Conservation (phyloP, 2,797 vertebrate species). For the Sebastiscus albofasciatus region DNA sequence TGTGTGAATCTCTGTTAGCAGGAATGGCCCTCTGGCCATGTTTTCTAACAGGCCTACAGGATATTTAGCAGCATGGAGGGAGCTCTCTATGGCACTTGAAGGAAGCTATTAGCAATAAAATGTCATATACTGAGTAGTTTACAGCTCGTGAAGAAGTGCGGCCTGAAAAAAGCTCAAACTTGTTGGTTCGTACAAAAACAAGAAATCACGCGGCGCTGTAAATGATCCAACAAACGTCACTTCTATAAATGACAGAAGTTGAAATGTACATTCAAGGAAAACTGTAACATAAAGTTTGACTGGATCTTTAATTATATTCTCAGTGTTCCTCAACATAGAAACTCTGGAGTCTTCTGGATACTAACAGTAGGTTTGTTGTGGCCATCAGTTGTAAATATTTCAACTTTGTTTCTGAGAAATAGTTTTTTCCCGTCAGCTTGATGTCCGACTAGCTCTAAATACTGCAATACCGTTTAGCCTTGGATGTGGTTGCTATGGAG, state of each 20-base stretch:
- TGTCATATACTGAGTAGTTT: slow-evolving; percentile 24
- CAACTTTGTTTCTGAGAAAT: neutral
- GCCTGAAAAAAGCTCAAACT: neutral
- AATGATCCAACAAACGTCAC: neutral
- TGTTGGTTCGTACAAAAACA: neutral
- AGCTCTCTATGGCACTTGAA: slow-evolving; percentile 26
- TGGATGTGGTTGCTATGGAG: neutral
- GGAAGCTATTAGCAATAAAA: slow-evolving; percentile 51
- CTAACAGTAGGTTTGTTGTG: neutral
- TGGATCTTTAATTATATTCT: neutral
- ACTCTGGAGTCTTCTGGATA: neutral
- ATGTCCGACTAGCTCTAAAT: neutral
- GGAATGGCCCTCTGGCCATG: slow-evolving; percentile 41
- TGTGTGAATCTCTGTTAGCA: slow-evolving; percentile 39
- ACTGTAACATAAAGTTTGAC: neutral
- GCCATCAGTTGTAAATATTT: neutral
- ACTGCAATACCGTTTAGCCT: neutral
- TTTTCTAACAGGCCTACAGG: slow-evolving; percentile 33
- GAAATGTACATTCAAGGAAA: neutral
- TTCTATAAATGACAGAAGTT: neutral
- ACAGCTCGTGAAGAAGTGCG: slow-evolving; percentile 3
- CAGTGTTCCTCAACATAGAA: neutral
- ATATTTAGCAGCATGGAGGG: slow-evolving; percentile 47
- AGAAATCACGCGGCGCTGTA: neutral
- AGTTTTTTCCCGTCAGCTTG: neutral